Evolutionary conservation across 2,797 vertebrate species (phyloP).

Genomic region (Onychomys torridus): DNA sequence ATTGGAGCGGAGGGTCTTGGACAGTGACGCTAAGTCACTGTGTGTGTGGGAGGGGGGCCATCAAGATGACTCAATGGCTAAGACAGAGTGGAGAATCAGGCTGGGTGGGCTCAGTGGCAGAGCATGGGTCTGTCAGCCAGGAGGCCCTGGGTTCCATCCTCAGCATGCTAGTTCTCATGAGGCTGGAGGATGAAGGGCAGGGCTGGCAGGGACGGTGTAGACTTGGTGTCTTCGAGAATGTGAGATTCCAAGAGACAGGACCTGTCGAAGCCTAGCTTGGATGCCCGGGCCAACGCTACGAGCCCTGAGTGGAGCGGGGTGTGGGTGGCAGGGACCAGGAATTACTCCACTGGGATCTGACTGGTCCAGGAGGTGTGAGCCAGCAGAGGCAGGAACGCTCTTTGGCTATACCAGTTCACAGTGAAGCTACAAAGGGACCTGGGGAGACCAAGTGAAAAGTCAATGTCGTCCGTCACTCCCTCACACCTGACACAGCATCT

Average conservation of each 20-base stretch:
- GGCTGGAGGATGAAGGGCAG: not conserved
- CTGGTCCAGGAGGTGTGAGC: not conserved
- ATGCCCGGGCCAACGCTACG: not conserved
- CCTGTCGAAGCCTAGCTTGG: not conserved
- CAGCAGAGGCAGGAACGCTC: not conserved
- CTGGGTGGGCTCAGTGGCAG: not conserved
- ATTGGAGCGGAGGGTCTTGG: not conserved
- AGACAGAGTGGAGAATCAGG: not conserved
- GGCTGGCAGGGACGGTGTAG: fast-evolving
- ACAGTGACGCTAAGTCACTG: not conserved
- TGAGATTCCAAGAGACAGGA: not conserved
- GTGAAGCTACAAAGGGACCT: not conserved
- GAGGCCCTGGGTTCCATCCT: not conserved
- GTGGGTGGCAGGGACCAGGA: not conserved
- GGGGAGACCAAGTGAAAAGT: not conserved
- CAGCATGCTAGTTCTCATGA: fast-evolving
- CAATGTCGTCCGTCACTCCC: not conserved
- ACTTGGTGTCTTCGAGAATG: fast-evolving
- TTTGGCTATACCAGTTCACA: fast-evolving
- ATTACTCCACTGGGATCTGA: not conserved
- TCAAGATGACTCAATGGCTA: not conserved
- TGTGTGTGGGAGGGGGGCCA: not conserved
- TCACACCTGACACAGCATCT: not conserved
- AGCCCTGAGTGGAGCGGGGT: not conserved
- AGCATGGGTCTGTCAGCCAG: not conserved